Base-by-base conservation (phyloP, 2,797 vertebrate genomes). In the Podarcis lilfordi region DNA sequence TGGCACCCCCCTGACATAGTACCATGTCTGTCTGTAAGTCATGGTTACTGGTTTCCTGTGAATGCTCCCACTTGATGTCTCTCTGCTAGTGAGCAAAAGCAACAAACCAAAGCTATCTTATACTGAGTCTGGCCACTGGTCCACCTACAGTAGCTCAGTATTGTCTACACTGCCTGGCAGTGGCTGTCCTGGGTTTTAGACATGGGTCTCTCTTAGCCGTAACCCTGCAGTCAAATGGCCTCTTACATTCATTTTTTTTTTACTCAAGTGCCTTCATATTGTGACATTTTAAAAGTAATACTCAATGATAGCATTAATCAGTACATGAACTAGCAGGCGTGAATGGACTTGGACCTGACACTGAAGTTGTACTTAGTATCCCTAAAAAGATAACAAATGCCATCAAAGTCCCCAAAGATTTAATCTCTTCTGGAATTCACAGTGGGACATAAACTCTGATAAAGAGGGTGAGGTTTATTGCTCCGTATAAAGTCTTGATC, bases 341-440 rank as follows among this genome's bases (percentile, higher is more conserved):
- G 61, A 21, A 3, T 92, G 84, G 59, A 91, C 90, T 94, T 93
- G 82, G 88, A 84, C 92, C 92, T 86, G 86, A 91, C 8, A 32
- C 74, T 27, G 71, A 86, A 89, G 37, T 88, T 85, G 25, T 64
- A 84, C 80, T 93, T 89, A 82, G 17, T 37, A 29, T 88, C 86
- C 43, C 79, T n/a, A 89, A 59, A 74, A 87, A 77, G 61, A 89
- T 92, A 19, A 27, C 45, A 61, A 86, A 86, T 74, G 50, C 27
- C 9, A 86, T 66, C 86, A 88, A 86, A 5, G 82, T 37, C 55
- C 55, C 68, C 75, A 45, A 8, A 21, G 17, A 37, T 78, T 82
- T 85, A 3, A n/a, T 2, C 2, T 35, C 76, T 55, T 1, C 0
- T 66, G 35, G 90, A 89, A 61, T 9, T 23, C 1, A 35, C 84